These are phyloP conservation scores for Hybognathus amarus DNA, from an alignment of 2,797 vertebrate species.

Conservation along the genomic window DNA sequence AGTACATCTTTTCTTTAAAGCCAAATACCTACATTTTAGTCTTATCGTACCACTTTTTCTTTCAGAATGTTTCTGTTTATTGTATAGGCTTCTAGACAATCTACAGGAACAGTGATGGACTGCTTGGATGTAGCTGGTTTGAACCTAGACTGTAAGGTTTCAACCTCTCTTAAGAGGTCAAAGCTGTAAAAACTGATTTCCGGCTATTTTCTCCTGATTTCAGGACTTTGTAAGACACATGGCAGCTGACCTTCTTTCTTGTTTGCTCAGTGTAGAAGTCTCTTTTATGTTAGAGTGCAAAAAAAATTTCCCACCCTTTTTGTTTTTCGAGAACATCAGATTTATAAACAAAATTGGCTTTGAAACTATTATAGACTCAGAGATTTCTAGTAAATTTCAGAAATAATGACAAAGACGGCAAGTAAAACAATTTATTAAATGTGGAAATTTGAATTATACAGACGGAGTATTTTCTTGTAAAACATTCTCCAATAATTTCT, in stretches of 20 bases:
- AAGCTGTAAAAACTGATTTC: not conserved
- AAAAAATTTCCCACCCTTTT: too few relatives aligned
- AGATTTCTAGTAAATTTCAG: not conserved
- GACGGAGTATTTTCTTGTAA: not conserved
- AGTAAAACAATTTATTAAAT: not conserved
- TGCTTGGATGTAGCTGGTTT: not conserved
- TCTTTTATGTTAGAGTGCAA: not conserved
- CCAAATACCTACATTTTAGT: not conserved
- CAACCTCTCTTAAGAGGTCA: not conserved
- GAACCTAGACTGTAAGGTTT: too few relatives aligned
- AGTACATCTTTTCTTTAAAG: not conserved
- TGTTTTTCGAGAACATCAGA: not conserved
- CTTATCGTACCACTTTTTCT: not conserved
- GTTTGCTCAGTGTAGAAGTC: not conserved
- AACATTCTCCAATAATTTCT: not conserved
- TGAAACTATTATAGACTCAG: not conserved
- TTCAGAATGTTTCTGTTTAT: not conserved
- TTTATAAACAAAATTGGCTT: not conserved
- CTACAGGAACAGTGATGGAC: not conserved
- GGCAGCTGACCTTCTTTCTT: not conserved
- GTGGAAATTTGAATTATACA: too few relatives aligned
- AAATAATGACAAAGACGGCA: not conserved
- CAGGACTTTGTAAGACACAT: not conserved
- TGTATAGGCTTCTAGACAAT: not conserved
- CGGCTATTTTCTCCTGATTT: not conserved